Base-by-base conservation (phyloP, 2,888 invertebrate species). In the Plagodis pulveraria region DNA sequence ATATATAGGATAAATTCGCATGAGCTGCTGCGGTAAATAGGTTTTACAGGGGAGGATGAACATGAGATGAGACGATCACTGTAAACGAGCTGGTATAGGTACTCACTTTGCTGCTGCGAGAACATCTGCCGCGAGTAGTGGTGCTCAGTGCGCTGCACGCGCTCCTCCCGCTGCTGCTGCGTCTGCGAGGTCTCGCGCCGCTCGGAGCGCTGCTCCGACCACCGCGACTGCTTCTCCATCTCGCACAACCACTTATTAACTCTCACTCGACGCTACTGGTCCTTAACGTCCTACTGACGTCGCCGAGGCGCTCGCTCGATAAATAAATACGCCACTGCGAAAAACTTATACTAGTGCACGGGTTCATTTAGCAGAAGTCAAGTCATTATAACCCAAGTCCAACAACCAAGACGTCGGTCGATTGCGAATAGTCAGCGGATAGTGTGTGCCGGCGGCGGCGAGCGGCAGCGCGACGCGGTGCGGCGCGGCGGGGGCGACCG, bases 381-480 rank as follows among this genome's bases (percentile, higher is more conserved):
- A 95, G 95, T 95, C 95, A 95, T 95, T 94, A 94, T 95, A 94
- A 89, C 94, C 94, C 94, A 94, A 94, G 93, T 93, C 93, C 93
- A 91, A 95, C 93, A 91, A 94, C 95, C 96, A 96, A 97, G 96
- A 96, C 96, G 97, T 97, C 96, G 96, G 96, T 97, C 96, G 97
- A 96, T 96, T 96, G 96, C 96, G 96, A 96, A 96, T 96, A 95
- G 96, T 95, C 95, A 96, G 96, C 96, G 96, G 96, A 96, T 96
- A 96, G 96, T 96, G 95, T 93, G 70, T 72, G 81, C 74, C 77
- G 80, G 77, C 76, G 80, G 83, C 78, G 86, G 71, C 72, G 22
- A 47, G 73, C 62, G 70, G 73, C 58, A 65, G 72, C 74, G 79
- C 73, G 69, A 58, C 63, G 70, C 78, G 86, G 71, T 71, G 12